phyloP scores from a whole-genome alignment of 2,888 invertebrate species.

The Pogonocherus hispidulus region DNA sequence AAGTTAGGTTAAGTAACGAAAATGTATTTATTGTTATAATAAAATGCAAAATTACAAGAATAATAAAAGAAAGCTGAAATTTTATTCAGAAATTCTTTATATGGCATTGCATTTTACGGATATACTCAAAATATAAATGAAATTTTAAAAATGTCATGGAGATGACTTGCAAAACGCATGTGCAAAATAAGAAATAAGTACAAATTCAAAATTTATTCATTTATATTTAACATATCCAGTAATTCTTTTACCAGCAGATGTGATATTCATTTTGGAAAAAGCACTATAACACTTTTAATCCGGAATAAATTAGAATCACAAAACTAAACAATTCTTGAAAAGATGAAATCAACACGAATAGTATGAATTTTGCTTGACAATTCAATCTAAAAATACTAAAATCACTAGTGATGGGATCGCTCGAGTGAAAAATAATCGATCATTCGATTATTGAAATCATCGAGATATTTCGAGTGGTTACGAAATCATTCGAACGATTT shows the following conservation, averaged over 20 bases:
- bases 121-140: slow-evolving; percentile 2
- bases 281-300: slow-evolving; percentile 1
- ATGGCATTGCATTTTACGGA: background rate
- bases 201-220: slow-evolving; percentile 44
- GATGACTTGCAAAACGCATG: slow-evolving; percentile 62
- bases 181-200: slow-evolving; percentile 44
- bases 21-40: background rate
- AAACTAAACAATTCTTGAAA: slow-evolving; percentile 19
- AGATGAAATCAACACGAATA: too few relatives aligned
- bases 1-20: slow-evolving; percentile 51
- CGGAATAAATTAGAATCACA: slow-evolving; percentile 17
- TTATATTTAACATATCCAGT: background rate
- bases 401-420: too few relatives aligned
- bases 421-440: too few relatives aligned
- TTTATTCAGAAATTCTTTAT: background rate
- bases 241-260: slow-evolving; percentile 68
- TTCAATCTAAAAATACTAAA: background rate
- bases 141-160: slow-evolving; percentile 39
- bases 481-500: too few relatives aligned
- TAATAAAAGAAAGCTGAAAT: background rate
- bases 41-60: background rate
- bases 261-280: slow-evolving; percentile 71
- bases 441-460: too few relatives aligned
- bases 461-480: too few relatives aligned
- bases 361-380: too few relatives aligned